Percentiles rank a stretch among this genome's conserved stretches.
These are phyloP conservation scores for Vanessa atalanta DNA, from an alignment of 1,140 invertebrate species.

Conservation along the genomic window DNA sequence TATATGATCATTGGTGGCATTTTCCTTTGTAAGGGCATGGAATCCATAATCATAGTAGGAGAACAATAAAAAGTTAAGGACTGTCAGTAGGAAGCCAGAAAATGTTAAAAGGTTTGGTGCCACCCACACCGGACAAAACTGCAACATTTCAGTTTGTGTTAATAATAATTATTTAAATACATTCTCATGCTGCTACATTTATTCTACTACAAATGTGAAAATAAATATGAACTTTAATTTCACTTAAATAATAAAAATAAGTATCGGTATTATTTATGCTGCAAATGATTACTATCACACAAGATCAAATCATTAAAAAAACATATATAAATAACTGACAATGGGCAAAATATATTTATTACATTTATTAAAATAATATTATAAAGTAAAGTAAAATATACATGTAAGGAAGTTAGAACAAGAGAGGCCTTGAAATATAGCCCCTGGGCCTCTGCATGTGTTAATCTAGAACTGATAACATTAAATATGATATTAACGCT, in stretches of 20 bases:
- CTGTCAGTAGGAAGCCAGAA: conserved; percentile 95
- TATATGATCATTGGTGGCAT: conserved; percentile 84
- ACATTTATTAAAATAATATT: too few relatives aligned
- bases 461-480: not conserved
- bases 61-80: conserved; percentile 93
- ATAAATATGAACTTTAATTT: too few relatives aligned
- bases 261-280: not conserved
- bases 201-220: not conserved
- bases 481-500: not conserved
- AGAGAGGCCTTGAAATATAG: not conserved
- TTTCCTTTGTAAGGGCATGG: conserved; percentile 86
- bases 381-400: too few relatives aligned
- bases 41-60: conserved; percentile 94
- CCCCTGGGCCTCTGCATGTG: not conserved
- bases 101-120: conserved; percentile 99
- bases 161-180: conserved; percentile 4
- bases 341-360: not conserved
- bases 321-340: not conserved
- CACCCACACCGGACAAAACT: conserved; percentile 95
- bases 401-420: not conserved
- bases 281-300: not conserved
- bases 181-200: not conserved
- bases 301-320: not conserved
- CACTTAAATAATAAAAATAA: not conserved
- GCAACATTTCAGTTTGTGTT: conserved; percentile 72